phyloP scores from a whole-genome alignment of 2,113 vertebrate species.

The Mirounga angustirostris region DNA sequence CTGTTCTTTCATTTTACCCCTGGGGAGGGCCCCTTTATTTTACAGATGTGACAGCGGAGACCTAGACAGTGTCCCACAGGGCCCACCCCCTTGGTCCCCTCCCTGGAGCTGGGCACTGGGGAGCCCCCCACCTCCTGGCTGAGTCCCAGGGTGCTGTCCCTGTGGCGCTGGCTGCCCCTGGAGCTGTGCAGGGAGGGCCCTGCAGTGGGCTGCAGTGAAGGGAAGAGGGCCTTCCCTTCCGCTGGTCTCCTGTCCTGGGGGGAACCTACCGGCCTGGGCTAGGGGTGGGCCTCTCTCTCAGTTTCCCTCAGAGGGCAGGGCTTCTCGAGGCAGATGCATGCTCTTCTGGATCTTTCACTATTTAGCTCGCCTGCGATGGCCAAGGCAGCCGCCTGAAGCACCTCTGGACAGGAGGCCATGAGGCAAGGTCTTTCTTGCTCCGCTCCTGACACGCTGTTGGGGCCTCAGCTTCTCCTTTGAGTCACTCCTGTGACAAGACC shows the following conservation, averaged over 20 bases:
- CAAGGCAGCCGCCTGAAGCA: not conserved
- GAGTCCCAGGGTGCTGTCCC: not conserved
- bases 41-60: not conserved
- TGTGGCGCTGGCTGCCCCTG: too few species aligned
- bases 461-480: not conserved
- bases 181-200: not conserved
- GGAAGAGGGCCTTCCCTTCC: not conserved
- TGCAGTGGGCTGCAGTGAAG: not conserved
- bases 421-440: not conserved
- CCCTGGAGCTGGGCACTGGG: not conserved
- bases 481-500: not conserved
- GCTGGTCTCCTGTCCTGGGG: not conserved
- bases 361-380: not conserved
- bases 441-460: not conserved
- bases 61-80: not conserved
- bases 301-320: not conserved
- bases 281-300: not conserved
- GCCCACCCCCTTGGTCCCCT: not conserved
- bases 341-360: not conserved
- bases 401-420: not conserved
- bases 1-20: not conserved
- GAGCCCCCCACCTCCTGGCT: not conserved
- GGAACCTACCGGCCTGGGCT: not conserved
- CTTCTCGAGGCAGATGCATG: not conserved
- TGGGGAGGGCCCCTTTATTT: not conserved